A percentile compares a stretch with the other conserved stretches of the same genome.
Conservation (phyloP, 2,888 invertebrate genomes). For the Pollenia labialis region DNA sequence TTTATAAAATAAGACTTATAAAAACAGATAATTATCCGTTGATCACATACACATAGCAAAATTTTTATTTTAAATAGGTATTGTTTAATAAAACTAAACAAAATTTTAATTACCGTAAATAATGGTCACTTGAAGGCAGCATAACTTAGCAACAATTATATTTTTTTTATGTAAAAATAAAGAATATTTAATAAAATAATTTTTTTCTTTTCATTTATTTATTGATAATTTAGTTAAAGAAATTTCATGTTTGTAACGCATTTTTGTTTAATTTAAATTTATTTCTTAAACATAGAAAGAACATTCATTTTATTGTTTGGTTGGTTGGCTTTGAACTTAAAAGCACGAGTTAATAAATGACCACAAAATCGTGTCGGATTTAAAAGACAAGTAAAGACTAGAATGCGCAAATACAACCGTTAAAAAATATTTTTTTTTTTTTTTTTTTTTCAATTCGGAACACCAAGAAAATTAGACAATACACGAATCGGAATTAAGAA, state of each 20-base stretch:
- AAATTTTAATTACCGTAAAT: conserved; percentile 61
- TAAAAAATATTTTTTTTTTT: conserved; percentile 53
- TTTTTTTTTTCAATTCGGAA: conserved; percentile 1
- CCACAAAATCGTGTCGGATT: conserved; percentile 64
- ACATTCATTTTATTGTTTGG: not conserved
- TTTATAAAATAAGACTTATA: too few species aligned
- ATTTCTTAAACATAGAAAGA: not conserved
- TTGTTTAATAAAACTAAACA: not conserved
- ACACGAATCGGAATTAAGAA: conserved; percentile 38
- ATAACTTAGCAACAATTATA: conserved; percentile 42
- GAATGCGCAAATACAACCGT: conserved; percentile 48
- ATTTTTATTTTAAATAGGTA: too few species aligned
- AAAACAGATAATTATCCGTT: too few species aligned
- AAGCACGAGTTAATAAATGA: conserved; percentile 51
- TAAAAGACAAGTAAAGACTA: not conserved
- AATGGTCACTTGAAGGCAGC: conserved; percentile 66
- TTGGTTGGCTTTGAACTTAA: conserved; percentile 48
- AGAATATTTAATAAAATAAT: conserved; percentile 16
- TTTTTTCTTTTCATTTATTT: conserved; percentile 30
- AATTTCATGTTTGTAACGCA: conserved; percentile 55
- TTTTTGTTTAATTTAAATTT: conserved; percentile 17
- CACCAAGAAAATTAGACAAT: conserved; percentile 35
- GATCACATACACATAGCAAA: too few species aligned
- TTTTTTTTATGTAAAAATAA: not conserved
- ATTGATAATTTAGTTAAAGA: not conserved